Conservation (phyloP, 2,888 invertebrate species). For the Ditylenchus weischeri region DNA sequence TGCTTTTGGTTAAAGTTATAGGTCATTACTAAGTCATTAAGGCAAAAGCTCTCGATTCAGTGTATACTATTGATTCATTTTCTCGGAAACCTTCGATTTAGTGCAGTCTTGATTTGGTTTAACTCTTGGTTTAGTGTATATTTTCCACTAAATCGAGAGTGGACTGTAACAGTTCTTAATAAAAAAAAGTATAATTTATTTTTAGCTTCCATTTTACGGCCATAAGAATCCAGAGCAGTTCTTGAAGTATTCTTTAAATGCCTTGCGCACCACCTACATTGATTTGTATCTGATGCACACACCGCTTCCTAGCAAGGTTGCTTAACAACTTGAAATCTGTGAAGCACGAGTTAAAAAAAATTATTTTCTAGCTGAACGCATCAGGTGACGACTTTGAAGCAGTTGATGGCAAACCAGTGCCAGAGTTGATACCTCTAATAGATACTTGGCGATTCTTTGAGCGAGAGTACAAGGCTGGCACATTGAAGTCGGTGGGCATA, state of each 20-base stretch:
- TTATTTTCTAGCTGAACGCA: neutral
- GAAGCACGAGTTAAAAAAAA: too few species aligned
- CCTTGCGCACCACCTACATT: conserved; percentile 10
- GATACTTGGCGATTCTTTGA: conserved; percentile 42
- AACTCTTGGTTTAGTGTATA: too few species aligned
- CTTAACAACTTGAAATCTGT: too few species aligned
- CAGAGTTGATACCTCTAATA: conserved; percentile 11
- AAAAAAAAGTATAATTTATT: neutral
- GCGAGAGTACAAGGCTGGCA: conserved; percentile 68
- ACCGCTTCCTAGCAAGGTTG: too few species aligned
- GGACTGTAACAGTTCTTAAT: neutral
- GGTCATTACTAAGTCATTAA: too few species aligned
- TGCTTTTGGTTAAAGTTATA: too few species aligned
- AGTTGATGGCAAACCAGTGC: neutral
- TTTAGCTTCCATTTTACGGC: conserved; percentile 8
- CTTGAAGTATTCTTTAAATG: neutral
- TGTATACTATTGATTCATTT: too few species aligned
- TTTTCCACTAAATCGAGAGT: too few species aligned
- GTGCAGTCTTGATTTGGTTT: too few species aligned
- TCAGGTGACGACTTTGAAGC: neutral
- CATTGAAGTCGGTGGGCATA: conserved; percentile 75
- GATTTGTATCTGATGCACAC: conserved; percentile 19
- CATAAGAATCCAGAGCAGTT: conserved; percentile 12
- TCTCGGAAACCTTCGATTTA: too few species aligned
- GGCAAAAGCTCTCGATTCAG: too few species aligned